Base-by-base conservation (phyloP, 1,140 invertebrate genomes). In the Hyles vespertilio region DNA sequence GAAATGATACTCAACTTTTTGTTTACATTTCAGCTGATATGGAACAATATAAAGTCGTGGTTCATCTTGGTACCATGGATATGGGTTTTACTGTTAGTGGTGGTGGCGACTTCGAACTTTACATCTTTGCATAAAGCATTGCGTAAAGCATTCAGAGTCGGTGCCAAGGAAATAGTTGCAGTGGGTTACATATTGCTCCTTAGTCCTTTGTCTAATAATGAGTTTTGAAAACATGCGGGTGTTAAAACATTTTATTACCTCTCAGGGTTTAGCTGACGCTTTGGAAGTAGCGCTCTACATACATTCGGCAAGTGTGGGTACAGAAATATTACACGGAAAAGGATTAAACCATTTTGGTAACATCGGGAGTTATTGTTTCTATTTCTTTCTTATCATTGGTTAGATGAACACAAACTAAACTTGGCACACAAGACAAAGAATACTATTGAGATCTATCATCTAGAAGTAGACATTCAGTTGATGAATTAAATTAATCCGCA, bases 261-360 rank as follows among this genome's bases (percentile, higher is more conserved):
- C 67, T 12, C 51, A 88, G 85, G 67, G 61, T 58, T 45, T 84
- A 48, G 58, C 77, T 2, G 81, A 86, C 56, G 82, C 83, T 45
- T 66, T 86, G n/a, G 72, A 84, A 65, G 68, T 84, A 5, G 73
- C 77, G 2, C 63, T 86, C 3, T 88, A 85, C 57, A 80, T 85
- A 49, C 83, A 88, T 59, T 75, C 79, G 22, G 72, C 79, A 12
- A 70, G 77, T 61, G 58, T 77, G 5, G 85, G 85, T 33, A 81
- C 82, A 34, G 85, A 88, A 74, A 59, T 86, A 5, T 83, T 88
- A 60, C 72, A 76, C 58, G 85, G 85, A 36, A 88, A 88, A 64
- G 85, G 81, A 50, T 56, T 88, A 11, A 86, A 88, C 65, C 74
- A 80, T 62, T 86, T 74, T 65, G 85, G 85, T 88, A 72, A 44